phyloP scores from a whole-genome alignment of 2,113 vertebrate species.

The Nymphicus hollandicus region DNA sequence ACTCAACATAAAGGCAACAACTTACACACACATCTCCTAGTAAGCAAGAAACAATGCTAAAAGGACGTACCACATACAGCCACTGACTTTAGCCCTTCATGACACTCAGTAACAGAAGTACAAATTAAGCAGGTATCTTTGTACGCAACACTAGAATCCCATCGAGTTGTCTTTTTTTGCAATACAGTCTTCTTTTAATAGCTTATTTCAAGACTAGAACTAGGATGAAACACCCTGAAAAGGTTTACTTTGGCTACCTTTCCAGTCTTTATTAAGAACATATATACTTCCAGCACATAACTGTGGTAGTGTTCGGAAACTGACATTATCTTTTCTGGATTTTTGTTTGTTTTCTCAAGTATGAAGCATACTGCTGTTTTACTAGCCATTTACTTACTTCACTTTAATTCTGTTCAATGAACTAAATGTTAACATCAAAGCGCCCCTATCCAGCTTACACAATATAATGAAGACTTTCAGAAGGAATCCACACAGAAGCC shows the following conservation, averaged over 20 bases:
- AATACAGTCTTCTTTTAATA: background rate
- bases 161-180: background rate
- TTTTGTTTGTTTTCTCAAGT: background rate
- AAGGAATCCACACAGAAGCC: background rate
- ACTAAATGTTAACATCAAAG: background rate
- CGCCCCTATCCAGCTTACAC: background rate
- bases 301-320: background rate
- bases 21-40: background rate
- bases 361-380: background rate
- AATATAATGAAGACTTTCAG: background rate
- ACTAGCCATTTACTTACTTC: background rate
- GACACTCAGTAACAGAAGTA: background rate
- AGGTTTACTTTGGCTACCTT: background rate
- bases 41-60: background rate
- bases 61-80: background rate
- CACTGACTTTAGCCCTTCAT: background rate
- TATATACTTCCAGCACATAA: background rate
- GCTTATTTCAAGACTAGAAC: background rate
- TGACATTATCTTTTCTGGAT: background rate
- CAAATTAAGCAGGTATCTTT: background rate
- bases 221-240: background rate
- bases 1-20: background rate
- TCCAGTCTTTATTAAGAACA: background rate
- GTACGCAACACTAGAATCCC: fast-evolving
- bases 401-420: background rate